Base-by-base conservation (phyloP, 2,797 vertebrate species). In the Discoglossus pictus region DNA sequence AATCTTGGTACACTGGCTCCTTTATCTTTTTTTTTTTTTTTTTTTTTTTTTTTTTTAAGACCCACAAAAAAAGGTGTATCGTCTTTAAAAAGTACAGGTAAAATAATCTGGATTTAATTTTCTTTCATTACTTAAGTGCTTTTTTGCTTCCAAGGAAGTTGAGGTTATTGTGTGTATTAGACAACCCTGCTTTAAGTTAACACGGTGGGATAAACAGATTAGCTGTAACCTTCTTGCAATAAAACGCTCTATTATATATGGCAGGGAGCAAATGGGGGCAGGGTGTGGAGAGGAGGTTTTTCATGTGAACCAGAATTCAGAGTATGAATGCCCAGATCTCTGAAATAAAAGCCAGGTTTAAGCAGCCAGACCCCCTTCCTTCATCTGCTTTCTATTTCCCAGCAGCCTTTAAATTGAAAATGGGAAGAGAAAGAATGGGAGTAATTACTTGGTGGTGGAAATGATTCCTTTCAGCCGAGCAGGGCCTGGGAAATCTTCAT, bases 301-400 rank as follows among this genome's bases (percentile, higher is more conserved):
- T 71, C 61, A 64, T 59, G 61, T 43, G 68, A 58, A 64, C 36
- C 60, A 35, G 51, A 64, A 43, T 63, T 35, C 21, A 23, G 46
- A 43, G 53, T 60, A 6, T 53, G 47, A 68, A 60, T 68, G 60
- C 68, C 52, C 68, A 51, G 51, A 64, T 31, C 44, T 25, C 36
- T 25, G 34, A 59, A 62, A 52, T 59, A 71, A 65, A 55, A 15
- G 16, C 17, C 35, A 47, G 55, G 12, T 50, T 69, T 69, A 55
- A 43, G 21, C 58, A 16, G 58, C 43, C 60, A 20, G 44, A 46
- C 61, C 39, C 8, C 46, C 46, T 59, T 52, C 53, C 68, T 44
- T 71, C 68, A 71, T 71, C 68, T 71, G 68, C 53, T 71, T 71
- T 71, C 53, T 46, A 63, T 65, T 65, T 59, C 68, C 34, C 52